These are phyloP conservation scores for Pollenia amentaria DNA, from an alignment of 2,888 invertebrate genomes.

Conservation along the genomic window DNA sequence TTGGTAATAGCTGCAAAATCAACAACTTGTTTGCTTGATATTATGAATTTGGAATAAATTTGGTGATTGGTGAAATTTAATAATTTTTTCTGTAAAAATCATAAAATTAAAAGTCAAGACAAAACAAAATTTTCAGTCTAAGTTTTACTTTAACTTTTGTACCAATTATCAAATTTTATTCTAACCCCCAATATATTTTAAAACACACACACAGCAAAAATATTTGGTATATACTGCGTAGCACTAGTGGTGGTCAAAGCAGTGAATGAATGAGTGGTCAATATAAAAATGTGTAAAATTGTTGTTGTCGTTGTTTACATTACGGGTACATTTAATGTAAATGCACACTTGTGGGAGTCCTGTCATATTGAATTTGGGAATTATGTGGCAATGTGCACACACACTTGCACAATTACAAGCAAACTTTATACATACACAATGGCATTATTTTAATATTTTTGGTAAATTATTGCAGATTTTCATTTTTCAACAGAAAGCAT, in stretches of 20 bases:
- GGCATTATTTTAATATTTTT: conserved; percentile 52
- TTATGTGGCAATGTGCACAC: conserved; percentile 10
- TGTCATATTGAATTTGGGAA: conserved; percentile 25
- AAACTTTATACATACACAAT: background rate
- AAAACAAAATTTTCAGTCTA: too few species aligned
- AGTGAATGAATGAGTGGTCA: background rate
- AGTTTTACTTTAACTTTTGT: too few species aligned
- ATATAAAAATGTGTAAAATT: conserved; percentile 26
- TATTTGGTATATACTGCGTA: too few species aligned
- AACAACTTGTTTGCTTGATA: too few species aligned
- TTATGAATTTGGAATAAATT: too few species aligned
- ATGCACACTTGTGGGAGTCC: conserved; percentile 41
- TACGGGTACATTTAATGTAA: conserved; percentile 39
- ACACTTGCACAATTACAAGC: background rate
- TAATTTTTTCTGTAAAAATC: too few species aligned
- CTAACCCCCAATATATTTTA: background rate
- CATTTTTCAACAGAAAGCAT: conserved; percentile 37
- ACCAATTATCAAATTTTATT: too few species aligned
- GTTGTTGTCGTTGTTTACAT: conserved; percentile 51
- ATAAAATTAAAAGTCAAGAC: too few species aligned
- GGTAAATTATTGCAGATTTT: conserved; percentile 64
- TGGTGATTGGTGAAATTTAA: too few species aligned
- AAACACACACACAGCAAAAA: too few species aligned
- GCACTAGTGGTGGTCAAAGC: background rate
- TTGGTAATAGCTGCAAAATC: too few species aligned